Conservation (phyloP, 2,113 vertebrate genomes). For the Delphinapterus leucas region DNA sequence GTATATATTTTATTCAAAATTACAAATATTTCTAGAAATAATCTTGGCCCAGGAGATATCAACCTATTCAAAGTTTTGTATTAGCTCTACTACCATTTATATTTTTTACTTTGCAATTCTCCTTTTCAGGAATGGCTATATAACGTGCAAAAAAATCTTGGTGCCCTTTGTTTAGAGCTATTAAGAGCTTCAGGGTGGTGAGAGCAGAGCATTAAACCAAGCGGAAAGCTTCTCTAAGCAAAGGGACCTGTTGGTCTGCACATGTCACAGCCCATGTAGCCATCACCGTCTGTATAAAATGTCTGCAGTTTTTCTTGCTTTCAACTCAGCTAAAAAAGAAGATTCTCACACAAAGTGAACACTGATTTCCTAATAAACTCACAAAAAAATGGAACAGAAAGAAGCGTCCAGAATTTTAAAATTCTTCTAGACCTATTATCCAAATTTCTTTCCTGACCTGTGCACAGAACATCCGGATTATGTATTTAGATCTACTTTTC, state of each 20-base stretch:
- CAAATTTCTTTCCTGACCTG: slow-evolving; percentile 3
- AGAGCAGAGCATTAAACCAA: not conserved
- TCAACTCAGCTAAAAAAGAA: not conserved
- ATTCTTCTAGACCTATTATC: not conserved
- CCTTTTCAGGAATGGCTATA: not conserved
- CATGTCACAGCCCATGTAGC: not conserved
- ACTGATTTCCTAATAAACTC: not conserved
- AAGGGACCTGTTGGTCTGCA: accelerated
- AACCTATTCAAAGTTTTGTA: not conserved
- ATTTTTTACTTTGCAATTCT: not conserved
- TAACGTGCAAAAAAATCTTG: not conserved
- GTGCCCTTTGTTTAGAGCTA: not conserved
- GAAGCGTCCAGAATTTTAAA: not conserved
- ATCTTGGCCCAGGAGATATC: not conserved
- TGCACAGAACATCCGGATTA: not conserved
- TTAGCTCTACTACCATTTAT: not conserved
- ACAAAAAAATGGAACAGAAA: slow-evolving; percentile 28
- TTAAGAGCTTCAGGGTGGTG: not conserved
- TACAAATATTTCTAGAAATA: slow-evolving; percentile 34
- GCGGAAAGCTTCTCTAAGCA: not conserved
- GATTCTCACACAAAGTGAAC: not conserved
- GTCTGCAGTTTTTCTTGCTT: not conserved
- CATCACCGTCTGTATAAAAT: not conserved
- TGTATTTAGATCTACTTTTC: not conserved
- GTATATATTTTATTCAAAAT: not conserved